phyloP scores from a whole-genome alignment of 2,113 vertebrate genomes.

The Anguilla rostrata region DNA sequence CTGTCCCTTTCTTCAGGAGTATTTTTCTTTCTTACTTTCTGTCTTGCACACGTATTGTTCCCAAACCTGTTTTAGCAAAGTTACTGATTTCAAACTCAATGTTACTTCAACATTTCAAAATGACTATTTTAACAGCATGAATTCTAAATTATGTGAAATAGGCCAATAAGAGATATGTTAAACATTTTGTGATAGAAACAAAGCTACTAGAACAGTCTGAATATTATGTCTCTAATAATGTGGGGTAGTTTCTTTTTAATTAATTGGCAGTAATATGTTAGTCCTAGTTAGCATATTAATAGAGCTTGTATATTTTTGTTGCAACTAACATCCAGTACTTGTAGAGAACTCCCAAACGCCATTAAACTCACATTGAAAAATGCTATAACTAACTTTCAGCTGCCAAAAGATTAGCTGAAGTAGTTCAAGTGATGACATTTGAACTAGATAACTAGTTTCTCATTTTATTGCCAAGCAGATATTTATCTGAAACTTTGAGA shows the following conservation, averaged over 20 bases:
- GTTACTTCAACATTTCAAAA: neutral
- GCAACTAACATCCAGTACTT: neutral
- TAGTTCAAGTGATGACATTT: too few relatives aligned
- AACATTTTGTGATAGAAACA: neutral
- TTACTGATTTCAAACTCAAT: neutral
- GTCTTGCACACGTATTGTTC: neutral
- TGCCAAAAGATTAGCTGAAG: neutral
- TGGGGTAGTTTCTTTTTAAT: neutral
- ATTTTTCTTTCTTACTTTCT: too few relatives aligned
- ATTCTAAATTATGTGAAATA: neutral
- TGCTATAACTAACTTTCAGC: neutral
- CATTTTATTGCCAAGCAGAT: neutral
- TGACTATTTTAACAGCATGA: neutral
- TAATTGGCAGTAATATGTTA: neutral
- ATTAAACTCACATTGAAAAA: neutral
- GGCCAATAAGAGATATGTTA: neutral
- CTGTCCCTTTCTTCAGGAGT: too few relatives aligned
- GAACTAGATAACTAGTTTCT: too few relatives aligned
- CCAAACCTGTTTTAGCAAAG: neutral
- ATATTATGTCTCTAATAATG: neutral
- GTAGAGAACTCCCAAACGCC: neutral
- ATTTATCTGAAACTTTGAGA: neutral
- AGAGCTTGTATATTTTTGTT: neutral
- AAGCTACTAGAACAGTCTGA: neutral
- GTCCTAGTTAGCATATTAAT: neutral